Evolutionary conservation across 2,797 vertebrate genomes (phyloP), one percentile per base, ranked within the genome.

Genomic region (Neosalanx taihuensis): DNA sequence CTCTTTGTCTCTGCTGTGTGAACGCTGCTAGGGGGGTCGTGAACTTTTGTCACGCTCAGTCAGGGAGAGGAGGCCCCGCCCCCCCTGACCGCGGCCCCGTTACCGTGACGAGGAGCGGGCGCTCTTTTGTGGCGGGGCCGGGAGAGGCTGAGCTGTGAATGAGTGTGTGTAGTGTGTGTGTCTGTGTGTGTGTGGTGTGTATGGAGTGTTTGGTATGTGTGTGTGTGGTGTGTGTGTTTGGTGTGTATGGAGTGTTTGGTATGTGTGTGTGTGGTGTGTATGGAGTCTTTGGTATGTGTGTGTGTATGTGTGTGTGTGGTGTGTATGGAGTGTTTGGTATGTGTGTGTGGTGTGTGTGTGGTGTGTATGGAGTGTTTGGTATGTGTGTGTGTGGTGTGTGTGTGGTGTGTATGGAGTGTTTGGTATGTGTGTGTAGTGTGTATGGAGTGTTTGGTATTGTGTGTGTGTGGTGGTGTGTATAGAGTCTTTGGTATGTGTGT

Each of bases 1-100:
- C 89, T 91, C 91, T 93, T 94, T 94, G 91, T 94, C 94, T 94
- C 93, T 94, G 92, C 92, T 92, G 90, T 89, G 88, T 89, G 88
- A 93, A 90, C 92, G 88, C 87, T 82, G 88, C 90, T 89, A 89
- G 86, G 84, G 76, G 90, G 90, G n/a, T 84, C 89, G 84, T 95
- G 93, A 94, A 94, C 93, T 93, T 89, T 88, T 86, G 90, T 90
- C 91, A 90, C 87, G 67, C 87, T 93, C 82, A 64, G 86, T 89
- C 79, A 80, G 86, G 84, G 85, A 37, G 35, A 83, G 84, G 76
- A 70, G 20, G 59, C 74, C 62, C 15, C 80, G 74, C 81, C 72
- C 82, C 72, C 78, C 68, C 74, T 70, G 59, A 49, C 72, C 67
- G 72, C 79, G 66, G 77, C 76, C 79, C 72, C 66, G 64, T 80